Evolutionary conservation across 2,113 vertebrate genomes (phyloP).

Genomic region (Dicentrarchus labrax): DNA sequence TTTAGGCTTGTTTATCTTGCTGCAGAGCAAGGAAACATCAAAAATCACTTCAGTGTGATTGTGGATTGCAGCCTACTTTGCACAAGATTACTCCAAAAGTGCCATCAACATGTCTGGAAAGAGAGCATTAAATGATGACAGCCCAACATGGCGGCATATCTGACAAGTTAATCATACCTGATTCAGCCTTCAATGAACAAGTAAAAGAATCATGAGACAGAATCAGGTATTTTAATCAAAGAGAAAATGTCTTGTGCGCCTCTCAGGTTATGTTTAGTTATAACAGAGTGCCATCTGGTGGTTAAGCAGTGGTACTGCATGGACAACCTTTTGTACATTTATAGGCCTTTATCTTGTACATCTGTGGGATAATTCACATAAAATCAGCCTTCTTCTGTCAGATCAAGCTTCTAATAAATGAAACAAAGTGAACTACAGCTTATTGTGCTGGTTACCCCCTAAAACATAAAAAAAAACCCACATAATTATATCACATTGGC

Average conservation of each 20-base stretch:
- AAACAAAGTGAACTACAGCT: not conserved
- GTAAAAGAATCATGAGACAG: not conserved
- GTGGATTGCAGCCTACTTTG: conserved; percentile 23
- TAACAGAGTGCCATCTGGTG: conserved; percentile 56
- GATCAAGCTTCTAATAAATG: not conserved
- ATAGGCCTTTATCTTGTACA: not conserved
- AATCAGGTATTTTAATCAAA: conserved; percentile 3
- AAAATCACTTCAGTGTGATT: conserved; percentile 38
- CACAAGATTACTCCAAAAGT: conserved; percentile 13
- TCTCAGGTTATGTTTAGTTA: conserved; percentile 7
- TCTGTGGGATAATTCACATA: not conserved
- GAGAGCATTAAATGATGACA: not conserved
- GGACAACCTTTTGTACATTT: not conserved
- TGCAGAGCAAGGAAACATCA: conserved; percentile 47
- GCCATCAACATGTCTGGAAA: not conserved
- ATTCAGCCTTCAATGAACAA: not conserved
- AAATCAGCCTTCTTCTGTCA: not conserved
- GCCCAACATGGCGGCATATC: not conserved
- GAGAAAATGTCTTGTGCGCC: not conserved
- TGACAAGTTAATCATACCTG: conserved; percentile 14
- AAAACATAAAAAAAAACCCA: not conserved
- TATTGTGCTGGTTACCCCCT: not conserved
- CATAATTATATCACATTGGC: not conserved
- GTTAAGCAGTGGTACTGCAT: not conserved
- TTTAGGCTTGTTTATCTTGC: conserved; percentile 76